phyloP scores from a whole-genome alignment of 2,113 vertebrate species.

The Acrocephalus kingi region DNA sequence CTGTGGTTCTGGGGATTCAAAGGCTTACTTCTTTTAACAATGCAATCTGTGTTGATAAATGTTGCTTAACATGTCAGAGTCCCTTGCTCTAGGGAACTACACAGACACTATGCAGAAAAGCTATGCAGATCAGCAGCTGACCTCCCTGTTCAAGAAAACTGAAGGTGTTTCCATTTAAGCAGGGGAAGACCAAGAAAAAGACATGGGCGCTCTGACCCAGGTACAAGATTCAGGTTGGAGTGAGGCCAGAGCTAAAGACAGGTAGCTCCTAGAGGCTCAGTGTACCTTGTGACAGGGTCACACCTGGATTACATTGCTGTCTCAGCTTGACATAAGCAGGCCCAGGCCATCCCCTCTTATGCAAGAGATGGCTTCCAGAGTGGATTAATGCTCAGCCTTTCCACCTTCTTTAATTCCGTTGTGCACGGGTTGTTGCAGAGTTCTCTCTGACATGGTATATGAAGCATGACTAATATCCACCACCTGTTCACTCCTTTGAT shows the following conservation, averaged over 20 bases:
- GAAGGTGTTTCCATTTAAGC: background rate
- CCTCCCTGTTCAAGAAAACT: background rate
- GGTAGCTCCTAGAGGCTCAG: background rate
- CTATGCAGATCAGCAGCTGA: background rate
- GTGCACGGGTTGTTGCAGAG: background rate
- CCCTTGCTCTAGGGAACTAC: background rate
- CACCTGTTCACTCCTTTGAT: background rate
- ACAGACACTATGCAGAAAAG: background rate
- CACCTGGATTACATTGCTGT: background rate
- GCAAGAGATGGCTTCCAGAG: background rate
- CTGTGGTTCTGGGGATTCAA: background rate
- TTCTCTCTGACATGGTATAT: background rate
- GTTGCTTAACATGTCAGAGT: background rate
- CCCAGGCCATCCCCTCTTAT: background rate
- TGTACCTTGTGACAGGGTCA: background rate
- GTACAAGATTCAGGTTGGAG: background rate
- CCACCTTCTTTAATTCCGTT: background rate
- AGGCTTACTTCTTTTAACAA: slow-evolving; percentile 6
- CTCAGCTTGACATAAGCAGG: background rate
- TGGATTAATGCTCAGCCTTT: background rate
- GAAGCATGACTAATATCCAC: background rate
- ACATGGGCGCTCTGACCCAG: background rate
- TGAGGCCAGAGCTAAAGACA: background rate
- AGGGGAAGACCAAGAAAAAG: background rate
- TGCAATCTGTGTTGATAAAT: background rate